Conservation (phyloP, 2,113 vertebrate species). For the Mixornis gularis region DNA sequence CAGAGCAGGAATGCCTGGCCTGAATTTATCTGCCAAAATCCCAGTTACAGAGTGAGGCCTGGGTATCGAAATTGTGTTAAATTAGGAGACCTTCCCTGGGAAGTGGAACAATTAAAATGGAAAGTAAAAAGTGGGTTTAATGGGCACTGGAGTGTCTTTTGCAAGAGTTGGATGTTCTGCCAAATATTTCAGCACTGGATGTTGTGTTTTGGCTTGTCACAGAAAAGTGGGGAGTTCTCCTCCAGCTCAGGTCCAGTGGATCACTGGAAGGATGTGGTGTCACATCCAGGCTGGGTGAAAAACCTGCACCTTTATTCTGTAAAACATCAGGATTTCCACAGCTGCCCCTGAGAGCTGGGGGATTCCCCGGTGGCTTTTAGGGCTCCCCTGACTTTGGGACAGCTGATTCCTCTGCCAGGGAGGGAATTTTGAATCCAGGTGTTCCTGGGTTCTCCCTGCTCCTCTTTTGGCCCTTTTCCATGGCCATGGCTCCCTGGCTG, state of each 20-base stretch:
- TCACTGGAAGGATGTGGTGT: not conserved
- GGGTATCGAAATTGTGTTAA: not conserved
- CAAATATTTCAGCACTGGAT: not conserved
- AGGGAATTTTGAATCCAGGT: accelerated
- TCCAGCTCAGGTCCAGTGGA: not conserved
- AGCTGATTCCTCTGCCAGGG: not conserved
- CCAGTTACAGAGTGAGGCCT: not conserved
- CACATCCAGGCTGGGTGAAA: not conserved
- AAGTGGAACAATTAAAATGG: not conserved
- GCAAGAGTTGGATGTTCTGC: accelerated
- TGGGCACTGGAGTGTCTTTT: not conserved
- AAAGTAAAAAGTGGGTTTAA: not conserved
- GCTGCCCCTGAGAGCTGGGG: not conserved
- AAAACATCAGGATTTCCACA: not conserved
- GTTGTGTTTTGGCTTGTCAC: not conserved
- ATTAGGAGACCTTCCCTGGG: not conserved
- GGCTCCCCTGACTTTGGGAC: not conserved
- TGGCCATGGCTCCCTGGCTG: not conserved
- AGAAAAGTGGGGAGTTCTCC: not conserved
- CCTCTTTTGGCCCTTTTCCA: not conserved
- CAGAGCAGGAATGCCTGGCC: not conserved
- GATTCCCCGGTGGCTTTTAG: not conserved
- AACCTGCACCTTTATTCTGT: not conserved
- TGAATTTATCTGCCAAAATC: not conserved
- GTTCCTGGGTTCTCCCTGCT: not conserved